Evolutionary conservation across 2,888 invertebrate genomes (phyloP).

Genomic region (Drosophila mimica): DNA sequence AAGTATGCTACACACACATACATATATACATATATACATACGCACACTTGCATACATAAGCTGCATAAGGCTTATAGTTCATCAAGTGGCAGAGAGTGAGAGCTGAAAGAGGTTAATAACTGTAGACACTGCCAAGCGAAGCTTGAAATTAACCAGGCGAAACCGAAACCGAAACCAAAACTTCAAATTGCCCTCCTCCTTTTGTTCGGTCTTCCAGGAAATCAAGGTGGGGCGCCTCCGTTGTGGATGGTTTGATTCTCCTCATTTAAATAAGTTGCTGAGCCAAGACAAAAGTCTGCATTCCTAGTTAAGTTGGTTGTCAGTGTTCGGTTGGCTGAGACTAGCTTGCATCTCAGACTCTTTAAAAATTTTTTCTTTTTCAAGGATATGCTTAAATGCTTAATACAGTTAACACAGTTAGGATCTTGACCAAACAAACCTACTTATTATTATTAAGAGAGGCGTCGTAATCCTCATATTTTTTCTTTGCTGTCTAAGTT

Average conservation of each 20-base stretch:
- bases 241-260: background rate
- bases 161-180: conserved; percentile 12
- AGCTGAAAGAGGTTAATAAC: conserved; percentile 64
- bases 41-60: conserved; percentile 32
- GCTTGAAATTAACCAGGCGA: conserved; percentile 31
- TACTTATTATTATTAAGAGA: background rate
- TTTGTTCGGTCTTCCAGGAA: conserved; percentile 15
- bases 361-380: too few relatives aligned
- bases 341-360: background rate
- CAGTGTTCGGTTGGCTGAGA: background rate
- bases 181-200: conserved; percentile 17
- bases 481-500: background rate
- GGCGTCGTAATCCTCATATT: background rate
- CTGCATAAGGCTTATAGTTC: conserved; percentile 50
- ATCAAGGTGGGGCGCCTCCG: background rate
- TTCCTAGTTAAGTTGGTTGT: background rate
- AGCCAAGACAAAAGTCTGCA: background rate
- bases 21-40: conserved; percentile 14
- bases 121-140: conserved; percentile 27
- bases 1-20: conserved; percentile 31
- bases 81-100: conserved; percentile 34
- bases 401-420: background rate
- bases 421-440: background rate
- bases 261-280: background rate
- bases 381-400: background rate